Percentiles rank a stretch among this genome's conserved stretches.
These are phyloP conservation scores for Podarcis raffonei DNA, from an alignment of 2,113 vertebrate genomes.

Conservation along the genomic window DNA sequence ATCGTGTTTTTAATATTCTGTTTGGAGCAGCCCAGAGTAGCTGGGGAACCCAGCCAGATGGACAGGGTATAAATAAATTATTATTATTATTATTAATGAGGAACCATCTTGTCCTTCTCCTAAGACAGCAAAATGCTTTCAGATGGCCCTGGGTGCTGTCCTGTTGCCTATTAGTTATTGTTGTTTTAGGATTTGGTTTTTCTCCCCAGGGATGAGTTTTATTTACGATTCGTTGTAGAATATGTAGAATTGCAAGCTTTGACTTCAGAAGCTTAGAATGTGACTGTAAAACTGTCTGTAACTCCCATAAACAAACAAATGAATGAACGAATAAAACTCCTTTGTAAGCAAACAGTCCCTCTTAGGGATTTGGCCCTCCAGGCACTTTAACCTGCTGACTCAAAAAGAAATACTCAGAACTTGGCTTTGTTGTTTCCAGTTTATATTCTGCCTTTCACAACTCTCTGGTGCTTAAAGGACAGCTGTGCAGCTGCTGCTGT, in stretches of 20 bases:
- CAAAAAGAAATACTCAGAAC: background rate
- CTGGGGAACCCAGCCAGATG: too few species aligned
- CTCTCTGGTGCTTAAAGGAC: background rate
- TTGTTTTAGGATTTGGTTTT: background rate
- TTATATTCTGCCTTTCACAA: background rate
- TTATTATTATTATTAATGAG: too few species aligned
- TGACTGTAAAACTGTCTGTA: background rate
- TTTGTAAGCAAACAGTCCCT: background rate
- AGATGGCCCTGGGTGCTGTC: too few species aligned
- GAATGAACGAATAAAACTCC: background rate
- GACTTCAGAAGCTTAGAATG: background rate
- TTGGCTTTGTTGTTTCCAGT: background rate
- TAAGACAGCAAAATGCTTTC: too few species aligned
- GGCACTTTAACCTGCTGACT: background rate
- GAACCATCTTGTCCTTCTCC: too few species aligned
- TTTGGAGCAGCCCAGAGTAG: too few species aligned
- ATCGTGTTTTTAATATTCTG: too few species aligned
- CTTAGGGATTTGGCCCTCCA: background rate
- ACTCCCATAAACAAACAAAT: background rate
- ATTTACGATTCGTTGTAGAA: background rate
- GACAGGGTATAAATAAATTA: too few species aligned
- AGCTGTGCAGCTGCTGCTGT: background rate
- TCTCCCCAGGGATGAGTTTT: background rate
- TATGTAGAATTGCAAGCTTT: background rate
- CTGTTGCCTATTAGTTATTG: background rate